Evolutionary conservation across 2,888 invertebrate genomes (phyloP).

Genomic region (Melanostoma scalare): DNA sequence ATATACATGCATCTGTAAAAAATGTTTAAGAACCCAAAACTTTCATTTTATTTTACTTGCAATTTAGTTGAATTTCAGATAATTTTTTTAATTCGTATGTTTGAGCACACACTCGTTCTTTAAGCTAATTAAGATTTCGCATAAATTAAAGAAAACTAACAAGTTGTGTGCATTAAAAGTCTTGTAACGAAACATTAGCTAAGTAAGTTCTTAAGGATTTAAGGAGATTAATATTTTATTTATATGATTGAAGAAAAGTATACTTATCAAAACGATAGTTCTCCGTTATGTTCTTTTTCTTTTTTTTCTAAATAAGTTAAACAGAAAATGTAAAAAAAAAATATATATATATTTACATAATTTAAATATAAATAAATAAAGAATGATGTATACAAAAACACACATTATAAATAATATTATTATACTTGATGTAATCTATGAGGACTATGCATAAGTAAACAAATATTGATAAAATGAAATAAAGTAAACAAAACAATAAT

Average conservation of each 20-base stretch:
- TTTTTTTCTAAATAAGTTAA: slow-evolving; percentile 37
- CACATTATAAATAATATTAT: slow-evolving; percentile 56
- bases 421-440: slow-evolving; percentile 59
- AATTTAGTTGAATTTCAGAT: slow-evolving; percentile 37
- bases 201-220: slow-evolving; percentile 23
- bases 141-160: slow-evolving; percentile 12
- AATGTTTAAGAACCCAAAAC: slow-evolving; percentile 5
- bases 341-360: slow-evolving; percentile 53
- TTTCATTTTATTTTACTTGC: slow-evolving; percentile 1
- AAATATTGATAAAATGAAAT: slow-evolving; percentile 53
- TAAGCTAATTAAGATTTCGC: slow-evolving; percentile 1
- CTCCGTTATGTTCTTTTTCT: slow-evolving; percentile 14
- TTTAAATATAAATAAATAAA: slow-evolving; percentile 28
- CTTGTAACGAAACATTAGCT: slow-evolving; percentile 30
- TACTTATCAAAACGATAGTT: slow-evolving; percentile 6
- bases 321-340: slow-evolving; percentile 24
- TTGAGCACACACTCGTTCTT: not conserved
- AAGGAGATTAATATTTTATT: slow-evolving; percentile 44
- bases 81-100: not conserved
- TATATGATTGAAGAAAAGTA: slow-evolving; percentile 30
- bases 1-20: slow-evolving; percentile 6
- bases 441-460: slow-evolving; percentile 58
- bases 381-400: slow-evolving; percentile 38
- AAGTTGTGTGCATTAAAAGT: slow-evolving; percentile 12
- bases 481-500: slow-evolving; percentile 57